Conservation (phyloP, 2,797 vertebrate genomes). For the Gobio occitaniae region DNA sequence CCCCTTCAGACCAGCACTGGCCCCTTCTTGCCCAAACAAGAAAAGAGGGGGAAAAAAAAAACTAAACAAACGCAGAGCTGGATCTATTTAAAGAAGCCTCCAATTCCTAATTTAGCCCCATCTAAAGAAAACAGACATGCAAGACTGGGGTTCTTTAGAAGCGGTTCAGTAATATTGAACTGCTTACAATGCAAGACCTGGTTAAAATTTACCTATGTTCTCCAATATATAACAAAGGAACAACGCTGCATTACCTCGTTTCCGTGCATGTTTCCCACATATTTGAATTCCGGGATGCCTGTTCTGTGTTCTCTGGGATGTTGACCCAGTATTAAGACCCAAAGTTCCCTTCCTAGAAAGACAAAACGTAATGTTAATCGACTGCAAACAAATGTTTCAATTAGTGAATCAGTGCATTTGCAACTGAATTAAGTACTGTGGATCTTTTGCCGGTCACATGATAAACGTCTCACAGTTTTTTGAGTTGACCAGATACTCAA, state of each 20-base stretch:
- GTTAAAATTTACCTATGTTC: neutral
- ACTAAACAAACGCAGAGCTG: slow-evolving; percentile 39
- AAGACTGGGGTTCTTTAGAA: slow-evolving; percentile 23
- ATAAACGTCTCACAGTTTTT: slow-evolving; percentile 43
- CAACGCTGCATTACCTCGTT: slow-evolving; percentile 84
- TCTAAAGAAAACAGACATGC: slow-evolving; percentile 48
- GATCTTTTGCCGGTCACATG: slow-evolving; percentile 32
- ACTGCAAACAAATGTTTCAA: slow-evolving; percentile 40
- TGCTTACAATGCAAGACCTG: slow-evolving; percentile 9
- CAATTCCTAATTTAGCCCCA: slow-evolving; percentile 48
- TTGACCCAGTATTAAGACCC: slow-evolving; percentile 91
- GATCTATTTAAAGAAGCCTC: slow-evolving; percentile 49
- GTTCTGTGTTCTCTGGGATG: slow-evolving; percentile 85
- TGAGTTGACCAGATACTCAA: slow-evolving; percentile 46
- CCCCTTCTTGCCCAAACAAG: slow-evolving; percentile 32
- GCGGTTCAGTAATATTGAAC: slow-evolving; percentile 4
- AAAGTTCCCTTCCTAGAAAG: slow-evolving; percentile 89
- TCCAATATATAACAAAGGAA: neutral
- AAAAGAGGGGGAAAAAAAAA: slow-evolving; percentile 14
- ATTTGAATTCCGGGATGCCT: slow-evolving; percentile 97
- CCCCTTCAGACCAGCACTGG: slow-evolving; percentile 9
- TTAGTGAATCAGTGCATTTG: slow-evolving; percentile 30
- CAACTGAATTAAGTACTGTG: slow-evolving; percentile 40
- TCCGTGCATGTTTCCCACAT: slow-evolving; percentile 97
- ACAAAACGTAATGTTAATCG: slow-evolving; percentile 56